Percentiles rank a stretch among this genome's conserved stretches.
Evolutionary conservation across 2,888 invertebrate species (phyloP).

Genomic region (Neoaliturus tenellus): DNA sequence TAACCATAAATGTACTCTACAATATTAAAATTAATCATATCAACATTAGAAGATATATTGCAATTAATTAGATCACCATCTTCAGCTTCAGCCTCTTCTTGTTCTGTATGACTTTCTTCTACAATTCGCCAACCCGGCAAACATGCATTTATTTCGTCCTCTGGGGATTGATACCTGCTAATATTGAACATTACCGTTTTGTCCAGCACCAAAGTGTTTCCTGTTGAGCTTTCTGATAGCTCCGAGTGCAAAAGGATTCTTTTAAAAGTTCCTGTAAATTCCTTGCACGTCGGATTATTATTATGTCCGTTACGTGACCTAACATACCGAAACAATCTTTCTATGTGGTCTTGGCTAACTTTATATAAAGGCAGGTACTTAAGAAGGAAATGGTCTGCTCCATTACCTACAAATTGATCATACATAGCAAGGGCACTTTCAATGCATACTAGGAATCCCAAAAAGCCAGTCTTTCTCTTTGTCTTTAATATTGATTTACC

Average conservation of each 20-base stretch:
- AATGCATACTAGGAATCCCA: not conserved
- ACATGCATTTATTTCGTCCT: too few relatives aligned
- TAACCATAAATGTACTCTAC: too few relatives aligned
- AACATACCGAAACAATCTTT: not conserved
- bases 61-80: too few relatives aligned
- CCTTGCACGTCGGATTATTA: not conserved
- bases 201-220: not conserved
- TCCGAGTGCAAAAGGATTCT: not conserved
- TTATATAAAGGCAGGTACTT: slow-evolving; percentile 8
- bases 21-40: too few relatives aligned
- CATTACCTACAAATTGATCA: not conserved
- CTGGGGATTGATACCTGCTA: too few relatives aligned
- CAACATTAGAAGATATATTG: too few relatives aligned
- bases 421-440: slow-evolving; percentile 30
- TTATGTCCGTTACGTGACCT: not conserved
- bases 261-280: not conserved
- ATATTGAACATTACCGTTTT: too few relatives aligned
- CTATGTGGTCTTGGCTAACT: slow-evolving; percentile 8
- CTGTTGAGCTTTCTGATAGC: not conserved
- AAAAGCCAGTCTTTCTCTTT: slow-evolving; percentile 15
- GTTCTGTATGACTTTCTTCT: too few relatives aligned
- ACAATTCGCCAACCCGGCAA: too few relatives aligned
- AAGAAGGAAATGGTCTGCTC: not conserved
- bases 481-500: slow-evolving; percentile 17
- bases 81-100: too few relatives aligned